Conservation (phyloP, 2,888 invertebrate species). For the Lycophotia porphyrea region DNA sequence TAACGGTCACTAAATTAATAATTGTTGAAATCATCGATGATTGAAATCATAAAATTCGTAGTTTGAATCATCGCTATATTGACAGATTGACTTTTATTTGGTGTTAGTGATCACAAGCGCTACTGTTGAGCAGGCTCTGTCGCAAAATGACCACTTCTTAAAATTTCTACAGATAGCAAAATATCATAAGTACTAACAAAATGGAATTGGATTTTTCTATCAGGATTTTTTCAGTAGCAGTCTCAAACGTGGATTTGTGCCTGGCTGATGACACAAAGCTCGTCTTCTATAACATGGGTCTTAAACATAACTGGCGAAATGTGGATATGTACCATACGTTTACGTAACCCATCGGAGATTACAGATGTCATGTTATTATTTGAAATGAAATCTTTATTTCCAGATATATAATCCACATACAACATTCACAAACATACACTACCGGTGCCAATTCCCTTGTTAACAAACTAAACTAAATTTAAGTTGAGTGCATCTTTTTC, state of each 20-base stretch:
- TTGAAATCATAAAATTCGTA: neutral
- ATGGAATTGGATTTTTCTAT: neutral
- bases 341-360: neutral
- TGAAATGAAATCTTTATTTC: too few relatives aligned
- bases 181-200: neutral
- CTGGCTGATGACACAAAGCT: neutral
- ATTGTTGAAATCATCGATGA: neutral
- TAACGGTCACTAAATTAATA: neutral
- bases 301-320: neutral
- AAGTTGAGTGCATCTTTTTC: too few relatives aligned
- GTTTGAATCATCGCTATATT: neutral
- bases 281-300: neutral
- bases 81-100: neutral
- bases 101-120: neutral
- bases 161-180: too few relatives aligned
- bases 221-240: too few relatives aligned
- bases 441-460: too few relatives aligned
- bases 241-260: neutral
- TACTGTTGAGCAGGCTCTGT: too few relatives aligned
- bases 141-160: too few relatives aligned
- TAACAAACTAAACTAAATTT: too few relatives aligned
- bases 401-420: too few relatives aligned
- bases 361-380: neutral
- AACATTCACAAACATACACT: too few relatives aligned
- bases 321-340: neutral